These are phyloP conservation scores for Castor canadensis DNA, from an alignment of 2,113 vertebrate species.

Conservation along the genomic window DNA sequence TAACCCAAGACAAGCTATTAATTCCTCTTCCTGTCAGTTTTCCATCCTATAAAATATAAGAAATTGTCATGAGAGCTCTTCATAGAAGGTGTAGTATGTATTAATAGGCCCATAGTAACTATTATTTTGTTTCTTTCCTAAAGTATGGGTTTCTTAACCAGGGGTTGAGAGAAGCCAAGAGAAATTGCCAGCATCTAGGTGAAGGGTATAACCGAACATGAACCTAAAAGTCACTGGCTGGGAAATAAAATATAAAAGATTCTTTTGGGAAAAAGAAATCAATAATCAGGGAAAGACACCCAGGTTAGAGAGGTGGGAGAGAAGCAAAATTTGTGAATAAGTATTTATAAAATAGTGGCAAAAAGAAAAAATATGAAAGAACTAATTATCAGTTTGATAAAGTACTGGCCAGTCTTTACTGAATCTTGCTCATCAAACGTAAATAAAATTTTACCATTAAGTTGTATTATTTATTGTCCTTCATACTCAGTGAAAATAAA, in stretches of 20 bases:
- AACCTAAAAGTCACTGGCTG: not conserved
- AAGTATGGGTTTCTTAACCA: not conserved
- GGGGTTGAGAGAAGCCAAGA: not conserved
- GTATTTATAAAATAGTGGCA: not conserved
- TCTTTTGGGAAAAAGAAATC: not conserved
- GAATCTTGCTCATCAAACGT: slow-evolving; percentile 15
- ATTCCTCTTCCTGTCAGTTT: not conserved
- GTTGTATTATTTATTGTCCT: not conserved
- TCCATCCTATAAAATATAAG: not conserved
- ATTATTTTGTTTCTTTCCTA: not conserved
- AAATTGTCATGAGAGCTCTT: not conserved
- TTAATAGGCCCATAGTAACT: not conserved
- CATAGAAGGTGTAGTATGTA: not conserved
- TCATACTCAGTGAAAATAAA: not conserved
- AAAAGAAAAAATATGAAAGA: not conserved
- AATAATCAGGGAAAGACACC: not conserved
- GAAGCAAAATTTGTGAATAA: slow-evolving; percentile 13
- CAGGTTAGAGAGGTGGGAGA: not conserved
- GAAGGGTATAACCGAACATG: not conserved
- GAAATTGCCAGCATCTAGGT: not conserved
- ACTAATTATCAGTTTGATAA: not conserved
- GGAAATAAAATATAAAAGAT: not conserved
- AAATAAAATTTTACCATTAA: not conserved
- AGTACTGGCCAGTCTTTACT: not conserved
- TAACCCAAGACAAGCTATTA: not conserved